These are phyloP conservation scores for Tyrannus savana DNA, from an alignment of 2,113 vertebrate species.

Conservation along the genomic window DNA sequence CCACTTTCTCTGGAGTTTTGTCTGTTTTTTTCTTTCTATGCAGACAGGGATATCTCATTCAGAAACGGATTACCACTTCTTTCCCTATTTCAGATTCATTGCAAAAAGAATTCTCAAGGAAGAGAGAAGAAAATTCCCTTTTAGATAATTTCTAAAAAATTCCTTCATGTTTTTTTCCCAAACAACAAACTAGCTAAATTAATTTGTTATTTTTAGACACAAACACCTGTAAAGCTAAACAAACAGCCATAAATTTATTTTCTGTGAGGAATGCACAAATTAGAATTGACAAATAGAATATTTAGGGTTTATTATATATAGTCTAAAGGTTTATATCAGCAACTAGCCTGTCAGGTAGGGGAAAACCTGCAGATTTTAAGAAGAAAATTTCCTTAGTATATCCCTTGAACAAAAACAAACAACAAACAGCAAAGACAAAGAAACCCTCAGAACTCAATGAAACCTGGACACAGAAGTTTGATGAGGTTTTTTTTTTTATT, in stretches of 20 bases:
- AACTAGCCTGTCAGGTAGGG: not conserved
- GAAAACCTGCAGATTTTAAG: not conserved
- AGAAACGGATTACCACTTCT: not conserved
- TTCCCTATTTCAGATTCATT: not conserved
- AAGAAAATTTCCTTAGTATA: not conserved
- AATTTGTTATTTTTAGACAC: not conserved
- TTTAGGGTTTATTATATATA: not conserved
- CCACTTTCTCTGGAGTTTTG: not conserved
- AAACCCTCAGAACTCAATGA: accelerated
- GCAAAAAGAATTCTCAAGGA: not conserved
- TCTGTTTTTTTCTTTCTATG: not conserved
- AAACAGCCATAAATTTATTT: not conserved
- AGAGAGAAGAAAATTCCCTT: not conserved
- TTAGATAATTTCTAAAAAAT: not conserved
- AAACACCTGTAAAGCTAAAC: not conserved
- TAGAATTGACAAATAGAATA: not conserved
- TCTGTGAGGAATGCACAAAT: accelerated
- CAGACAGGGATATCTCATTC: not conserved
- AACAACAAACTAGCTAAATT: not conserved
- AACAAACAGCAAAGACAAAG: not conserved
- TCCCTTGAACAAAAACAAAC: accelerated
- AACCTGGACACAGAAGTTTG: not conserved
- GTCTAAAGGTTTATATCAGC: not conserved
- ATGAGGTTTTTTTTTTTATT: not conserved
- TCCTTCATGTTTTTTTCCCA: not conserved